Evolutionary conservation across 2,888 invertebrate genomes (phyloP), one percentile per base, ranked within the genome.

Genomic region (Acrobasis consociella): DNA sequence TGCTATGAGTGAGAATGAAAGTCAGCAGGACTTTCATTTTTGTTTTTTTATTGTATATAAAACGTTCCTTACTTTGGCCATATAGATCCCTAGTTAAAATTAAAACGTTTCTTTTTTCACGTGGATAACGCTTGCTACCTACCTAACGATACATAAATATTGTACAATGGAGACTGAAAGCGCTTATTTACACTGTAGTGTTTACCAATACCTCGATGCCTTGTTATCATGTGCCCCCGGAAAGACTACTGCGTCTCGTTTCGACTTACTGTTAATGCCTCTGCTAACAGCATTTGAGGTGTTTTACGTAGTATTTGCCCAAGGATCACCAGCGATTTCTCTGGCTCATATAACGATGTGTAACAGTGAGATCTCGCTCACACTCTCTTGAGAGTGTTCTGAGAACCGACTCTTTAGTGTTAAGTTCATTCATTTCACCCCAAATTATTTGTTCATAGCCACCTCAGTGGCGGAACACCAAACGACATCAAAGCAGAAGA

Each of bases 371-470:
- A 69, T 66, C 64, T 67, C 65, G 73, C 72, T 75, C 86, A 83
- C 91, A 90, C 91, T 91, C 91, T 75, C 72, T 74, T 67, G 82
- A 81, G 89, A 87, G 91, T 89, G 89, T 82, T 83, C 69, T 72
- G 73, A 71, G 81, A 75, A 77, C 78, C 80, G 77, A 80, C 67
- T 56, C 39, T 56, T n/a, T 85, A 86, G 83, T 83, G 77, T 81
- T 87, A 85, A 86, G 85, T 83, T 85, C 83, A 87, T 75, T 66
- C 85, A 81, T 74, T 68, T 71, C 79, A 78, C 73, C 69, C 69
- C 65, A 75, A 71, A 61, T 53, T 64, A 67, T 68, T 75, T 68
- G 91, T 91, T 91, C 91, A 91, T 91, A 91, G 90, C 83, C 91
- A 91, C 85, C 61, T 70, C 73, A 78, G 91, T 91, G 91, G 90